Evolutionary conservation across 1,140 invertebrate genomes (phyloP).

Genomic region (Drosophila elegans): DNA sequence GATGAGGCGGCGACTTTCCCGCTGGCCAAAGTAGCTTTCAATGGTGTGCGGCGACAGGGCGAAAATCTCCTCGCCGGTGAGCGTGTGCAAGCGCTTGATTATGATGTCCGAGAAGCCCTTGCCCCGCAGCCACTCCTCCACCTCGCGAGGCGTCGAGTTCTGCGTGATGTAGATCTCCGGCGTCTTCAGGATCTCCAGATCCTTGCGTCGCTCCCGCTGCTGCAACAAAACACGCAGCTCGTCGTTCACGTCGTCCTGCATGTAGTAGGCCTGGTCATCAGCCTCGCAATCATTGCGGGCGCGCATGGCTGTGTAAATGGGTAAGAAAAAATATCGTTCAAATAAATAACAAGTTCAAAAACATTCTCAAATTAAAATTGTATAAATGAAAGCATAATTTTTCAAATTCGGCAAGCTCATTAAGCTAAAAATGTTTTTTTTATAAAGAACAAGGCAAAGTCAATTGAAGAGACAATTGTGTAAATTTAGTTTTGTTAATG

Average conservation of each 20-base stretch:
- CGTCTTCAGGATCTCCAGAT: conserved; percentile 89
- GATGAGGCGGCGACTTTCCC: conserved; percentile 90
- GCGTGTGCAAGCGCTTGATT: conserved; percentile 87
- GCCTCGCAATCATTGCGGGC: conserved; percentile 72
- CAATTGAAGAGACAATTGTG: too few species aligned
- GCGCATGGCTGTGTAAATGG: conserved; percentile 48
- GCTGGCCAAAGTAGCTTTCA: conserved; percentile 88
- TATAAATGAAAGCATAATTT: too few species aligned
- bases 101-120: conserved; percentile 91
- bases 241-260: conserved; percentile 87
- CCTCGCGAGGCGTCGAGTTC: conserved; percentile 88
- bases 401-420: too few species aligned
- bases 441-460: too few species aligned
- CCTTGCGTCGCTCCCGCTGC: conserved; percentile 86
- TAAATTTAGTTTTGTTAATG: too few species aligned
- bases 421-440: too few species aligned
- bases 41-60: conserved; percentile 87
- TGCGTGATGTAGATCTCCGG: conserved; percentile 90
- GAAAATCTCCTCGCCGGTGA: conserved; percentile 90
- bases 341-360: too few species aligned
- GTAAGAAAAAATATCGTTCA: too few species aligned
- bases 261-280: conserved; percentile 54
- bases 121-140: conserved; percentile 90
- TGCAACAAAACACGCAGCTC: conserved; percentile 89
- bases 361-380: too few species aligned